Evolutionary conservation across 1,140 invertebrate species (phyloP).

Genomic region (Drosophila littoralis): DNA sequence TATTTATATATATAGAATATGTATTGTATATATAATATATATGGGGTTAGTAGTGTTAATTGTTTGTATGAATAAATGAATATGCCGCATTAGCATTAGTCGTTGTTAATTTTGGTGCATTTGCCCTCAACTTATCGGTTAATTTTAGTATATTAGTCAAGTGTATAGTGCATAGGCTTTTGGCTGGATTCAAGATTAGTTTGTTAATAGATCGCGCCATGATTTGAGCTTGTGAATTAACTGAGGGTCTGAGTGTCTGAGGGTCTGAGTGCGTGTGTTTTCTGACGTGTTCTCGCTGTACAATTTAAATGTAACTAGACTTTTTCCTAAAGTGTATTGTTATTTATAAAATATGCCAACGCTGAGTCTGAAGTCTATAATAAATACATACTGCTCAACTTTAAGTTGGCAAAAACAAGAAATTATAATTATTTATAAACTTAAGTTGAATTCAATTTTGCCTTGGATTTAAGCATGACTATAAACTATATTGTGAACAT

Average conservation of each 20-base stretch:
- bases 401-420: slow-evolving; percentile 34
- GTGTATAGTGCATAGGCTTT: slow-evolving; percentile 36
- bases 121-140: slow-evolving; percentile 62
- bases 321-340: slow-evolving; percentile 6
- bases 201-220: slow-evolving; percentile 46
- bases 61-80: background rate
- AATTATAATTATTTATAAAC: slow-evolving; percentile 31
- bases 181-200: slow-evolving; percentile 30
- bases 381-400: slow-evolving; percentile 36
- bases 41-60: slow-evolving; percentile 19
- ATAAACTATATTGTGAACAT: slow-evolving; percentile 40
- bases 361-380: slow-evolving; percentile 27
- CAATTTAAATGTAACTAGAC: slow-evolving; percentile 12
- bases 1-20: background rate
- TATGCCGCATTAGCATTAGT: slow-evolving; percentile 49
- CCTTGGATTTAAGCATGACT: slow-evolving; percentile 25
- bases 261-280: slow-evolving; percentile 11
- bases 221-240: background rate
- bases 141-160: slow-evolving; percentile 77
- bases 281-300: slow-evolving; percentile 28
- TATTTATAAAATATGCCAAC: background rate
- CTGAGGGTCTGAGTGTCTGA: slow-evolving; percentile 14
- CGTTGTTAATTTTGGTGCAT: slow-evolving; percentile 46
- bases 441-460: slow-evolving; percentile 54
- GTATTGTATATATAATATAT: slow-evolving; percentile 17